Evolutionary conservation across 2,888 invertebrate species (phyloP), one percentile per base, ranked within the genome.

Genomic region (Oegoconia quadripuncta): DNA sequence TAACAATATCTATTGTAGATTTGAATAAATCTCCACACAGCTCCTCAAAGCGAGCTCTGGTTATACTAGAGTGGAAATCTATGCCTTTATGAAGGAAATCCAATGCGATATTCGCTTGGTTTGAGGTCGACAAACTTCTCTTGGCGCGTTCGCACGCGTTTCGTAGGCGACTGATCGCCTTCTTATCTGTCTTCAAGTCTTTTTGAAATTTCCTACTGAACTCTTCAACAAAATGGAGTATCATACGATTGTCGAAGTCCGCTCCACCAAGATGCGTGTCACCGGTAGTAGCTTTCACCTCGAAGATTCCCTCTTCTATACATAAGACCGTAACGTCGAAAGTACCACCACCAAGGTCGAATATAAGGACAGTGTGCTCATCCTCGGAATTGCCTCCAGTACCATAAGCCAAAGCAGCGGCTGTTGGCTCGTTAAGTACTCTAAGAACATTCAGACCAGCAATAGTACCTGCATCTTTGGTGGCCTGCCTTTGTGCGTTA

Each of bases 241-340:
- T 92, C 45, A 93, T 70, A 42, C 92, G 71, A 67, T 91, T 92
- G 66, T 91, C 67, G 57, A 96, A 93, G 73, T 93, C 93, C 72
- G 93, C 93, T 29, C 93, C 93, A 18, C 93, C 93, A 43, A 92
- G 81, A 65, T 95, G 94, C 0, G 94, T 95, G 68, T 95, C 94
- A 8, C 94, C 95, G 1, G 94, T 93, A 0, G 95, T 95, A 1
- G 94, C 89, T 65, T 91, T 91, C 4, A 95, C 95, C 72, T 95
- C 93, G 59, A 95, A 95, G 52, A 94, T 74, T 0, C 96, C 92
- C 69, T 97, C 96, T 67, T 96, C 96, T 71, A 97, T 97, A 36
- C 94, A 92, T 14, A 97, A 83, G 53, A 97, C 92, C 33, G 97
- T 97, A 2, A 97, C 97, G 87, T 97, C 97, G 74, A 97, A 97